Conservation (phyloP, 2,113 vertebrate species). For the Mola mola region DNA sequence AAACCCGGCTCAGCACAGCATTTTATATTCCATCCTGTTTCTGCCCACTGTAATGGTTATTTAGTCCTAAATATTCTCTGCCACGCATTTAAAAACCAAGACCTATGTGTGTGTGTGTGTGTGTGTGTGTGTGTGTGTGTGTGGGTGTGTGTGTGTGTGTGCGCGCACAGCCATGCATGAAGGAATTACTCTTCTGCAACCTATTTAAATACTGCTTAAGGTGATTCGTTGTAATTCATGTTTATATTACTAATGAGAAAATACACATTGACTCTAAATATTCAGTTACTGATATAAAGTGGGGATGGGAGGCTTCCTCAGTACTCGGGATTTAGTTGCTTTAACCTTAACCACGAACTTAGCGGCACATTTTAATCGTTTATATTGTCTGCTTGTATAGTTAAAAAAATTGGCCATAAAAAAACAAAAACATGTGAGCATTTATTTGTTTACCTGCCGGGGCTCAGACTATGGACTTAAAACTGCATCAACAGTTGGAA, state of each 20-base stretch:
- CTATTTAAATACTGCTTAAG: slow-evolving; percentile 69
- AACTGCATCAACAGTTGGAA: neutral
- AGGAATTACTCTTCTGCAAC: slow-evolving; percentile 63
- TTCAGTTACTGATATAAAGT: slow-evolving; percentile 52
- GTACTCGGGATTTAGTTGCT: slow-evolving; percentile 40
- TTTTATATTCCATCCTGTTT: slow-evolving; percentile 70
- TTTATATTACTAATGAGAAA: slow-evolving; percentile 73
- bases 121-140: no score
- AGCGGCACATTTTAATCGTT: slow-evolving; percentile 41
- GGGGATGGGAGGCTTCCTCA: slow-evolving; percentile 29
- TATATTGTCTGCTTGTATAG: slow-evolving; percentile 15
- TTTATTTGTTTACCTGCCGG: slow-evolving; percentile 26
- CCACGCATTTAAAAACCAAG: slow-evolving; percentile 39
- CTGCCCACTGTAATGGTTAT: slow-evolving; percentile 67
- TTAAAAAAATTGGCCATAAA: neutral
- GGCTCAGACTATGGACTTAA: neutral
- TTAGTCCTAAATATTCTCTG: slow-evolving; percentile 63
- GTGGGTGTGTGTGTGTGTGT: slow-evolving; percentile 5
- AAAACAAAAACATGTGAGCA: neutral
- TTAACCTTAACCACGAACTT: slow-evolving; percentile 53
- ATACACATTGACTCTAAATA: slow-evolving; percentile 63
- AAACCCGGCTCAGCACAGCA: slow-evolving; percentile 48
- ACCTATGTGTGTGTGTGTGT: slow-evolving; percentile 20
- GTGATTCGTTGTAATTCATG: slow-evolving; percentile 65
- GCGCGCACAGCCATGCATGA: neutral